Evolutionary conservation across 2,113 vertebrate species (phyloP), one percentile per base, ranked within the genome.

Genomic region (Aleadryas rufinucha): DNA sequence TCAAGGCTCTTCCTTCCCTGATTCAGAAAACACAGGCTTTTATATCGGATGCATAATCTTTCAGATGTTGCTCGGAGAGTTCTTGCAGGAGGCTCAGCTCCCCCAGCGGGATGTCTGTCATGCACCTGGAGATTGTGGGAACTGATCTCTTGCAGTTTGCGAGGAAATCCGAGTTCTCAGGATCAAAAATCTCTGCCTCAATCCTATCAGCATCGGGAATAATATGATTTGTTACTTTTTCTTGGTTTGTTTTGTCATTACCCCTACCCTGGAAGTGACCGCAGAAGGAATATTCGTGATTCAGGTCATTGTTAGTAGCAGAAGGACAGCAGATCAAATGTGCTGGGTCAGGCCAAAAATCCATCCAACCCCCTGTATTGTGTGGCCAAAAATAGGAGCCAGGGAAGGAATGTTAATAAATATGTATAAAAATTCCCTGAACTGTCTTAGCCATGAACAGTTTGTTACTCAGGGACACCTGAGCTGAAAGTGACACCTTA

Each of bases 121-220:
- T 22, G 79, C 88, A 94, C 86, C 89, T 92, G 78, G 90, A 87
- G 39, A 75, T n/a, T 71, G 87, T 94, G 77, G 65, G 93, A 96
- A 96, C 85, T 42, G 54, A 63, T 47, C n/a, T 88, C 54, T 60
- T 61, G 50, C n/a, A 77, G 42, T 92, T n/a, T 92, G 44, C 3
- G 16, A 81, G 76, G 71, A 81, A 92, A 74, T 69, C 20, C 1
- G 50, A 86, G 35, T 50, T 84, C 56, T 87, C 47, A 41, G 83
- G 60, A 93, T 94, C 59, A 63, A 84, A 93, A 83, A 74, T 57
- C 42, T 88, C 66, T 66, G 26, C 18, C 66, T 85, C 66, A 91
- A 65, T 71, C 56, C 65, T 66, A 45, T 49, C n/a, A 60, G 16
- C 63, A 45, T 83, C 2, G 0, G 21, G 18, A 68, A 42, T 41